phyloP scores from a whole-genome alignment of 1,140 invertebrate species.

The Anastrepha obliqua region DNA sequence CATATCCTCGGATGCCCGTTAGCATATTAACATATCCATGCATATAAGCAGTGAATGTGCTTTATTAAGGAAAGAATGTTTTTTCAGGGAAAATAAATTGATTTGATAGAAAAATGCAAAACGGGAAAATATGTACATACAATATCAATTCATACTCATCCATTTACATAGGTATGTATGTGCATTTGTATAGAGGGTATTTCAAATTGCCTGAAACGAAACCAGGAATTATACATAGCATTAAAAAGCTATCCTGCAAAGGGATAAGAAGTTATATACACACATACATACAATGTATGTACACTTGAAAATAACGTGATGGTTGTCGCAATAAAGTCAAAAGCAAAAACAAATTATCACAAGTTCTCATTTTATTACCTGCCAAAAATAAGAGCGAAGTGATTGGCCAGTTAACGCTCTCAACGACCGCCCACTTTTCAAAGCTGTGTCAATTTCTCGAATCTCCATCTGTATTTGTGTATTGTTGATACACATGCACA shows the following conservation, averaged over 20 bases:
- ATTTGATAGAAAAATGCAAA: conserved; percentile 43
- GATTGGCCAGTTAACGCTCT: conserved; percentile 43
- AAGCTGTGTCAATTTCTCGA: conserved; percentile 6
- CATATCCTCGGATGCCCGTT: too few relatives aligned
- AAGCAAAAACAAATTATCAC: conserved; percentile 26
- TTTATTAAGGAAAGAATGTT: conserved; percentile 6
- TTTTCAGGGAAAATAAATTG: conserved; percentile 47
- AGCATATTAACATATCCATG: too few relatives aligned
- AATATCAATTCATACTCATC: not conserved
- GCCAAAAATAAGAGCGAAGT: conserved; percentile 14
- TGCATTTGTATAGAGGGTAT: not conserved
- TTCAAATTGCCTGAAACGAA: not conserved
- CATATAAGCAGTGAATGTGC: not conserved
- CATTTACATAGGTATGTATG: not conserved
- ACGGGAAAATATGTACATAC: not conserved
- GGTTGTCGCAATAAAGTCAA: not conserved
- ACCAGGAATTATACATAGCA: not conserved
- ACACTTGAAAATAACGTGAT: not conserved
- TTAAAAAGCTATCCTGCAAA: not conserved
- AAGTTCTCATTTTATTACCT: conserved; percentile 37
- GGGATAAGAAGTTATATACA: not conserved
- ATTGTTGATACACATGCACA: not conserved
- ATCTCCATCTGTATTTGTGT: not conserved
- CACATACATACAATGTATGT: too few relatives aligned
- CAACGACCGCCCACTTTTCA: conserved; percentile 31